Evolutionary conservation across 2,888 invertebrate genomes (phyloP).

Genomic region (Drosophila monieri): DNA sequence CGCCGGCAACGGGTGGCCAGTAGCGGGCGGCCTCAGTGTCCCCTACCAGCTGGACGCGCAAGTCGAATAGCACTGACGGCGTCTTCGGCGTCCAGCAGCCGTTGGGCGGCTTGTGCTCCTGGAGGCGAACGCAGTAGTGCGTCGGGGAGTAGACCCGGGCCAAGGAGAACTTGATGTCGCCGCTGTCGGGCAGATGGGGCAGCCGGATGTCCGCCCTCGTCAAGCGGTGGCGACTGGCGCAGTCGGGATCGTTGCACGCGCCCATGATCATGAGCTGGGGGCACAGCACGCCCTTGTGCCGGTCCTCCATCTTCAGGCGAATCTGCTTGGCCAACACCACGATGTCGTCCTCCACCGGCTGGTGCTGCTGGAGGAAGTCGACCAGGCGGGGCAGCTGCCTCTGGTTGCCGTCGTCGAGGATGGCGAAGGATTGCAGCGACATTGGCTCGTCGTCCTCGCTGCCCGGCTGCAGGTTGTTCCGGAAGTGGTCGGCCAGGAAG

Average conservation of each 20-base stretch:
- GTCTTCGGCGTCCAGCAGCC: conserved; percentile 28
- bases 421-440: conserved; percentile 32
- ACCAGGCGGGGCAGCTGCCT: conserved; percentile 61
- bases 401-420: conserved; percentile 53
- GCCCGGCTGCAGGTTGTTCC: conserved; percentile 2
- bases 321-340: conserved; percentile 37
- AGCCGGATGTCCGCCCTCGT: conserved; percentile 24
- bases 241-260: conserved; percentile 33
- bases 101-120: conserved; percentile 48
- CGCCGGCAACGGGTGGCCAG: conserved; percentile 54
- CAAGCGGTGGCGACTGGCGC: conserved; percentile 53
- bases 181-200: conserved; percentile 21
- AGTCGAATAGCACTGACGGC: neutral
- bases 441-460: neutral
- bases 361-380: conserved; percentile 53
- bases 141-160: conserved; percentile 50
- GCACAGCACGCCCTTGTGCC: conserved; percentile 36
- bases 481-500: conserved; percentile 40
- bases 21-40: conserved; percentile 16
- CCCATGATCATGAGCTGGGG: conserved; percentile 44
- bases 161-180: conserved; percentile 54
- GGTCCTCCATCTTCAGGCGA: conserved; percentile 36
- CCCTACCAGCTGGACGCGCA: conserved; percentile 35
- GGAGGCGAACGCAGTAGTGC: conserved; percentile 55
- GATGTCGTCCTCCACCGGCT: conserved; percentile 44